Evolutionary conservation across 2,888 invertebrate genomes (phyloP).

Genomic region (Agrilus mali): DNA sequence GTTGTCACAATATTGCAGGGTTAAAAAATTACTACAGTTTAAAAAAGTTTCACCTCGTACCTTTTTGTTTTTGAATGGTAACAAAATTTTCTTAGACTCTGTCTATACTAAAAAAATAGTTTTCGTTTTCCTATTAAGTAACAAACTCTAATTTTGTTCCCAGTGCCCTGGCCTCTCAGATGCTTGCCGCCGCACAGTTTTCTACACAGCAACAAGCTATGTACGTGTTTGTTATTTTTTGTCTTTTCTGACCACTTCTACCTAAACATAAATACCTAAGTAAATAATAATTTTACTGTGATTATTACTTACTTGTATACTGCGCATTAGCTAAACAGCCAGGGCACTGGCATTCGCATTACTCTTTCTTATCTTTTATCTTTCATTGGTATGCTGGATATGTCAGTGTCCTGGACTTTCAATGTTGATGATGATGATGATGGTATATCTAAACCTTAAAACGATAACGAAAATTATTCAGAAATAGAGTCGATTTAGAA

Average conservation of each 20-base stretch:
- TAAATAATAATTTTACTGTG: neutral
- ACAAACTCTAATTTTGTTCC: slow-evolving; percentile 44
- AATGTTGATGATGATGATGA: neutral
- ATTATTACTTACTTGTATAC: slow-evolving; percentile 2
- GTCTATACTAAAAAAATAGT: neutral
- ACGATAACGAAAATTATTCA: no score
- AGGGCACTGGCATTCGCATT: slow-evolving; percentile 74
- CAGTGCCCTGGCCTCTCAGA: slow-evolving; percentile 95
- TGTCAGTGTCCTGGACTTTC: slow-evolving; percentile 37
- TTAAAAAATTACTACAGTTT: no score
- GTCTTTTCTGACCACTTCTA: slow-evolving; percentile 9
- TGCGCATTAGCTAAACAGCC: slow-evolving; percentile 39
- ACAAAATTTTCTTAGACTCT: neutral
- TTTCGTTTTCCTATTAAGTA: slow-evolving; percentile 16
- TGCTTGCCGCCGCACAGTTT: slow-evolving; percentile 85
- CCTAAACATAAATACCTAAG: slow-evolving; percentile 11
- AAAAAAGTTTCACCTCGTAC: no score
- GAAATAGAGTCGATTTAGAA: no score
- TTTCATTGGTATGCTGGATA: slow-evolving; percentile 14
- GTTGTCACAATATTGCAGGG: no score
- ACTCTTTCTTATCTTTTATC: slow-evolving; percentile 1
- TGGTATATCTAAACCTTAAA: neutral
- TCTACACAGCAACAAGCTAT: slow-evolving; percentile 88
- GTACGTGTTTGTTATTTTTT: slow-evolving; percentile 47
- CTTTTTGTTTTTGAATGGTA: neutral